Evolutionary conservation across 2,888 invertebrate species (phyloP), one percentile per base, ranked within the genome.

Genomic region (Busseola fusca): DNA sequence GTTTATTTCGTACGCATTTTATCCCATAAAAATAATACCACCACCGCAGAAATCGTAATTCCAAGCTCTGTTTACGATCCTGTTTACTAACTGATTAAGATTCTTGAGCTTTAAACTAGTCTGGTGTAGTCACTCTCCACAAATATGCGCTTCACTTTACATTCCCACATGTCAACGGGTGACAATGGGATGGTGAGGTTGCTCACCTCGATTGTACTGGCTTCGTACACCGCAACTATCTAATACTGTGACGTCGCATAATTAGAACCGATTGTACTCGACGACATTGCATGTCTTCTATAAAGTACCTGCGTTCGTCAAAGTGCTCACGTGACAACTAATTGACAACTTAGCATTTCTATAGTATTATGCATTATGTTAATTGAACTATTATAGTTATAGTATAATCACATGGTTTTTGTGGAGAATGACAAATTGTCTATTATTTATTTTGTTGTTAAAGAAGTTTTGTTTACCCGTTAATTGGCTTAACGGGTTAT

Each of bases 121-220:
- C 57, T 63, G 21, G 54, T 74, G 69, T 69, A 76, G 79, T 84
- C 64, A 84, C 74, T 83, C 85, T 86, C 81, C 81, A 85, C 83
- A 87, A 83, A 84, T 87, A 87, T 87, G 86, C 86, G 84, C 88
- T 86, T 85, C 87, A 84, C 86, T 88, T 88, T 88, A 90, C 87
- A 90, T 92, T 93, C 92, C 87, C 93, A 92, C 92, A 91, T 90
- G 88, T 89, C 89, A 89, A 86, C 86, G 82, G 80, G 83, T 88
- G 91, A 94, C 93, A 93, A 93, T 93, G 89, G 91, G 87, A 90
- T 87, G 86, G 85, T 42, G 91, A 94, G 95, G 95, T 95, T 94
- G 93, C 90, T 95, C 91, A 95, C 95, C 95, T 92, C 86, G 63
- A 89, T 89, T 89, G 90, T 89, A 73, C 82, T 82, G 67, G 78